Percentiles rank a stretch among this genome's conserved stretches.
Evolutionary conservation across 2,888 invertebrate species (phyloP).

Genomic region (Cephus rjabovi): DNA sequence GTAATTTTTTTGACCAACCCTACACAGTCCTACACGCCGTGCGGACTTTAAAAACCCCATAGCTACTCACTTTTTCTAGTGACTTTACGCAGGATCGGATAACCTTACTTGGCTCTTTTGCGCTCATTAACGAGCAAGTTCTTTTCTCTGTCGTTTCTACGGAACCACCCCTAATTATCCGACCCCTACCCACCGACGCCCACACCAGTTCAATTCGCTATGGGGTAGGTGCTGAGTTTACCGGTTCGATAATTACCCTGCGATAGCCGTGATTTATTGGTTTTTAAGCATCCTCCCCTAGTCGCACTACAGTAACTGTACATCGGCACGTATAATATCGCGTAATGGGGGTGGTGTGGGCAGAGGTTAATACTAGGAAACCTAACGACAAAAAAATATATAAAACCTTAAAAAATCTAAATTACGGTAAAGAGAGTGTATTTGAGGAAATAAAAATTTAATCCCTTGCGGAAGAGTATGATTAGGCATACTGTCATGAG

Average conservation of each 20-base stretch:
- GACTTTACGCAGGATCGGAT: neutral
- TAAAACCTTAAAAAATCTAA: neutral
- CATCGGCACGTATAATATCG: neutral
- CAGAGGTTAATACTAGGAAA: neutral
- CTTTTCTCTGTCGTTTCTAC: neutral
- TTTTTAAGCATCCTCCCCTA: neutral
- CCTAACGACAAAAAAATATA: neutral
- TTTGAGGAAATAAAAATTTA: neutral
- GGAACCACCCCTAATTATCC: neutral
- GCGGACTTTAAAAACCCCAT: neutral
- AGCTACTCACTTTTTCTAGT: neutral
- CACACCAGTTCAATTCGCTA: neutral
- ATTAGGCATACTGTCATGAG: neutral
- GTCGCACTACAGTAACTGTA: neutral
- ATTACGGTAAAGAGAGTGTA: neutral
- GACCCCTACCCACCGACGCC: neutral
- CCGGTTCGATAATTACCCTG: neutral
- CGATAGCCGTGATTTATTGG: constrained; percentile 5
- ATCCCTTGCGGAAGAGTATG: neutral
- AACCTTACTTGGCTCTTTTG: neutral
- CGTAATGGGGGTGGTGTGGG: neutral
- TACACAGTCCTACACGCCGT: neutral
- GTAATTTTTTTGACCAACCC: neutral
- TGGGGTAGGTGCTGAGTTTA: neutral
- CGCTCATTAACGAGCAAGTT: neutral